Evolutionary conservation across 2,888 invertebrate species (phyloP), one percentile per base, ranked within the genome.

Genomic region (Perizoma flavofasciatum): DNA sequence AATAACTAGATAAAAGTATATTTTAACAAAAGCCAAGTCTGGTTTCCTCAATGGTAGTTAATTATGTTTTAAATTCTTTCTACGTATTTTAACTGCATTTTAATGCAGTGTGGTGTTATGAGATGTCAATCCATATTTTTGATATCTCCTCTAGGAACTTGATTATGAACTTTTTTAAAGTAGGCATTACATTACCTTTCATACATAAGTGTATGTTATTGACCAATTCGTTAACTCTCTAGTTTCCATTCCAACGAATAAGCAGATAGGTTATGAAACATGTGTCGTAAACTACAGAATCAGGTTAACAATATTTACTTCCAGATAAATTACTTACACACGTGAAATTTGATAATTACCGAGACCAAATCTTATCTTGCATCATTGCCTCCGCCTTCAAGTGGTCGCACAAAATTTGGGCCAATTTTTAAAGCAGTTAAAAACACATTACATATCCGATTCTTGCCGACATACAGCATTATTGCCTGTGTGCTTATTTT

Each of bases 331-430:
- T 77, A 79, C 75, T 68, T 49, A 80, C 83, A 83, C 77, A 81
- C 82, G 84, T 86, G 79, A 88, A 89, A 86, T 88, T 88, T 88
- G 84, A 83, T 90, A 90, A 89, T 88, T 89, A 86, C 83, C 77
- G 74, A 75, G 72, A 80, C 77, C 77, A 79, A 83, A 76, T 82
- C 86, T 89, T 89, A 90, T 90, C 88, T 88, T 72, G 67, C 73
- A 76, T 81, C 78, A 82, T 83, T 82, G 77, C 67, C 82, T 78
- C 77, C 84, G 75, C 84, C 83, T 79, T 84, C 79, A 79, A 74
- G 71, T 71, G 69, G 62, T 68, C 70, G 63, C 49, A 61, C 55
- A 56, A 56, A 45, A 61, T 69, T 66, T 65, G 59, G 60, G 63
- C 61, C 64, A 67, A 60, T 63, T 66, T 66, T 61, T 60, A 45